Evolutionary conservation across 1,140 invertebrate genomes (phyloP), one percentile per base, ranked within the genome.

Genomic region (Diorhabda elongata): DNA sequence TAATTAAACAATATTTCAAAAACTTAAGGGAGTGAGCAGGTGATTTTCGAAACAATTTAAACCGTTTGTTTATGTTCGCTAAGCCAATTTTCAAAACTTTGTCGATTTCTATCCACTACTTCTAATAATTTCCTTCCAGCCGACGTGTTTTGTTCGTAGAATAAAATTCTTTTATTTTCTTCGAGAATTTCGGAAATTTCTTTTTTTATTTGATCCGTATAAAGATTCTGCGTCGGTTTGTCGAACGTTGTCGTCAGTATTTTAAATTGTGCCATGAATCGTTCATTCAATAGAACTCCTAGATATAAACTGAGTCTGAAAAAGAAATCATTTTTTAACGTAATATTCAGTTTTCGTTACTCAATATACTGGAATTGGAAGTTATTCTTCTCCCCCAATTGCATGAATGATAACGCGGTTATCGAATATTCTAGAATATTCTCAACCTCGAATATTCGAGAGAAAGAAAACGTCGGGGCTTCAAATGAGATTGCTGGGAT

Each of bases 301-400:
- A 74, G 56, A 58, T 74, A 70, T 2, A 74, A 42, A 4, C 62
- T 62, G 26, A 74, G 69, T 52, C 73, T 74, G 58, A 63, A 61
- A 69, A 65, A 61, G 26, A 26, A 26, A 26, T 26, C 0, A 26
- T 26, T 26, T 26, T 26, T 26, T 26, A 26, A 26, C 26, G 26
- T 26, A 26, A 26, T 26, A 26, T 26, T 26, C 26, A 26, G 26
- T 26, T 26, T 26, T 26, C 26, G 26, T 26, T 26, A 26, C 26
- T 26, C 26, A 26, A 2, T 26, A 26, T 26, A 26, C 1, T 26
- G 26, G 26, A 26, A 26, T 26, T 26, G 26, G 26, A 26, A 26
- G 26, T 26, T 26, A 26, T 26, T 26, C 26, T 26, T 26, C 26
- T 26, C 26, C 26, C 26, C 26, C 26, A 26, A 1, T 2, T 26